Conservation (phyloP, 1,140 invertebrate genomes). For the Ceratina australensis region DNA sequence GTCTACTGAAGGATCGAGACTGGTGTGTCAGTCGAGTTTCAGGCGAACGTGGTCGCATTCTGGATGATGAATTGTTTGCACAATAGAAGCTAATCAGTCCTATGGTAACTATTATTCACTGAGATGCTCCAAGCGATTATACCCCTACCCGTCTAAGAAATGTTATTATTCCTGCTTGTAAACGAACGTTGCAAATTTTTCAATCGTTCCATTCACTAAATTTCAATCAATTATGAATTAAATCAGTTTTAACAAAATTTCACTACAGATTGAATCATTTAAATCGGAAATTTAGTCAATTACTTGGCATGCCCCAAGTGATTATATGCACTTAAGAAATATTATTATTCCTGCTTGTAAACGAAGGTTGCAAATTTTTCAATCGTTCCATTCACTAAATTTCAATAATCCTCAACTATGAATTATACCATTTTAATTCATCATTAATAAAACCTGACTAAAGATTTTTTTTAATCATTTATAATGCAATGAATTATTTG, state of each 20-base stretch:
- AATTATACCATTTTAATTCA: too few species aligned
- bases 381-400: background rate
- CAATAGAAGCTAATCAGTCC: background rate
- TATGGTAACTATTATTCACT: background rate
- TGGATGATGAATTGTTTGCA: background rate
- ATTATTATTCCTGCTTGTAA: background rate
- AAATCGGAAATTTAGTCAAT: too few species aligned
- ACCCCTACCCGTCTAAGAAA: background rate
- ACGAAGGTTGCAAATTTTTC: background rate
- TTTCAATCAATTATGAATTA: too few species aligned
- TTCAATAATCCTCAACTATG: too few species aligned
- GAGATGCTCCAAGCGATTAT: background rate
- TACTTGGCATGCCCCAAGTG: background rate
- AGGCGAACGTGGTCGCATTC: background rate
- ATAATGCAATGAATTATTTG: too few species aligned
- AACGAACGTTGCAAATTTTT: background rate
- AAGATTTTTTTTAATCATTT: too few species aligned
- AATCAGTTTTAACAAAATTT: too few species aligned
- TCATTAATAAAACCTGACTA: too few species aligned
- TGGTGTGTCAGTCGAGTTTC: background rate
- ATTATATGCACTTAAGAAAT: background rate
- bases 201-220: background rate
- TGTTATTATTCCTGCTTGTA: background rate
- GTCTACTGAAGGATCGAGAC: background rate
- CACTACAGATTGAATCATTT: too few species aligned